Conservation (phyloP, 2,113 vertebrate species). For the Neopipo cinnamomea region DNA sequence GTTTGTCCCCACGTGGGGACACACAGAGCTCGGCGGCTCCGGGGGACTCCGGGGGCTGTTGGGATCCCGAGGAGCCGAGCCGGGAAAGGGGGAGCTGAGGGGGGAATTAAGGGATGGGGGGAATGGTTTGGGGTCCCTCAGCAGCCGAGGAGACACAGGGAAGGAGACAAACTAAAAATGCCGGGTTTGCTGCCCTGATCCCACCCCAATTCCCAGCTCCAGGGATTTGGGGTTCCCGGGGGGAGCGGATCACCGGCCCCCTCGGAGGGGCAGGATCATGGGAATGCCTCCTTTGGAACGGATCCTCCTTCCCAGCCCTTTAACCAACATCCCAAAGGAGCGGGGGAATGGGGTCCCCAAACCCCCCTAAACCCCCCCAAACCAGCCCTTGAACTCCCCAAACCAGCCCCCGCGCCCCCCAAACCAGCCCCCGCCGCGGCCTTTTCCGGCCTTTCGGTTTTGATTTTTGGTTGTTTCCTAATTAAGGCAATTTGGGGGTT, state of each 20-base stretch:
- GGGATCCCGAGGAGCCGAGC: background rate
- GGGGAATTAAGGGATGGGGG: accelerated
- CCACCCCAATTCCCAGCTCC: background rate
- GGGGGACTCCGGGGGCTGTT: accelerated
- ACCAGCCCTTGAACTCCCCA: accelerated
- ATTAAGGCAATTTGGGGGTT: constrained; percentile 30
- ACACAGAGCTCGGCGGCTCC: accelerated
- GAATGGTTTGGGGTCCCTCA: background rate
- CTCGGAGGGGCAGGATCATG: background rate
- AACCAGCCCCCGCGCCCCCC: background rate
- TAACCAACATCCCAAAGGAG: accelerated
- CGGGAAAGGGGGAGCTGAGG: background rate
- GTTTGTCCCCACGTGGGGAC: accelerated
- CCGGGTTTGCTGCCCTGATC: background rate
- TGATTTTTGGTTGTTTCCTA: background rate
- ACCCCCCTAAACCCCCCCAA: background rate
- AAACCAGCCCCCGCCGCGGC: accelerated
- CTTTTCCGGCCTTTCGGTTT: background rate
- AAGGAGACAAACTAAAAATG: background rate
- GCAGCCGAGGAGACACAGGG: background rate
- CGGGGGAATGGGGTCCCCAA: accelerated
- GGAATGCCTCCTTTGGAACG: background rate
- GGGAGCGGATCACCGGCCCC: background rate
- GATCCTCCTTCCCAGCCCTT: background rate
- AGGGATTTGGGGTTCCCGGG: accelerated